These are phyloP conservation scores for Beroe ovata DNA, from an alignment of 37 sponge, comb jelly and placozoan species.

Conservation along the genomic window DNA sequence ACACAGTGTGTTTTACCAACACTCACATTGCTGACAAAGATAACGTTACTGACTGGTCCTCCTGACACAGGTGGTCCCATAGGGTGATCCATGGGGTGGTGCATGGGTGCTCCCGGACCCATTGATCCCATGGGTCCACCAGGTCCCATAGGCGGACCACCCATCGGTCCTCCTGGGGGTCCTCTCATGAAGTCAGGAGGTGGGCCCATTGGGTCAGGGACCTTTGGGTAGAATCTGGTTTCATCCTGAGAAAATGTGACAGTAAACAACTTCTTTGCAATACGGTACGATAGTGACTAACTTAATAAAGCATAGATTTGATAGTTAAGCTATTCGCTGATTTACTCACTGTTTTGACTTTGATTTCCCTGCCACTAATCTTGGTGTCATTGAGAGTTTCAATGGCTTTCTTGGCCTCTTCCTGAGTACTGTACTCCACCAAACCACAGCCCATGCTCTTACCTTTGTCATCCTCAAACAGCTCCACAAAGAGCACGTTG, in stretches of 20 bases:
- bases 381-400: constrained; percentile 24
- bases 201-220: constrained; percentile 26
- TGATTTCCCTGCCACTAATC: constrained; percentile 20
- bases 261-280: too few relatives aligned
- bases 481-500: constrained; percentile 43
- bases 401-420: constrained; percentile 48
- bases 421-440: constrained; percentile 26
- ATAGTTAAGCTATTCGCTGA: too few relatives aligned
- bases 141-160: neutral
- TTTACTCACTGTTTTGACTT: constrained; percentile 37
- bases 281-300: too few relatives aligned
- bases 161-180: neutral
- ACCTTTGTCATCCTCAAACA: constrained; percentile 28
- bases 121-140: neutral
- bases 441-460: constrained; percentile 30
- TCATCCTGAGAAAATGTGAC: constrained; percentile 25
- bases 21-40: constrained; percentile 58
- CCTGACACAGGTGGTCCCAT: neutral
- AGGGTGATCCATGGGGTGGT: constrained; percentile 17
- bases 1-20: too few relatives aligned
- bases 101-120: constrained; percentile 11
- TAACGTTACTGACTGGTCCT: constrained; percentile 22
- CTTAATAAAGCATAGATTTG: too few relatives aligned
- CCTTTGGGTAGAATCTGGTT: constrained; percentile 29
- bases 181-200: constrained; percentile 19